These are phyloP conservation scores for Colostygia pectinataria DNA, from an alignment of 2,888 invertebrate species.

Conservation along the genomic window DNA sequence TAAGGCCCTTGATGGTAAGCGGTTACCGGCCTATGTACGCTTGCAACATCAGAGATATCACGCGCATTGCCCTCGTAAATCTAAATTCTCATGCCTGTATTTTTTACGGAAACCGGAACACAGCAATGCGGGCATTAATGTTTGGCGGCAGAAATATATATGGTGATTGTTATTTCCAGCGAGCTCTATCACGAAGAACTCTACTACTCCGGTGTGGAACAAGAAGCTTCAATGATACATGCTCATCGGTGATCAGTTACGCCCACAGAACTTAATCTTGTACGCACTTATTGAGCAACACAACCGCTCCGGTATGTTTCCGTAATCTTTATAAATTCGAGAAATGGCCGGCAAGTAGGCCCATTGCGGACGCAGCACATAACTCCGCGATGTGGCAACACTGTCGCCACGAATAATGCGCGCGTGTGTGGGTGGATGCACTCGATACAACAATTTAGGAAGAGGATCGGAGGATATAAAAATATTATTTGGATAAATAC, in stretches of 20 bases:
- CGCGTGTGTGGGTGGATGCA: conserved; percentile 68
- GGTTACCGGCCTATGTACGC: too few species aligned
- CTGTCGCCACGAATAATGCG: conserved; percentile 66
- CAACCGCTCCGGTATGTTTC: conserved; percentile 21
- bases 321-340: conserved; percentile 54
- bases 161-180: too few species aligned
- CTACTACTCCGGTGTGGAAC: too few species aligned
- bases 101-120: too few species aligned
- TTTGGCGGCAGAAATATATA: too few species aligned
- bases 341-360: conserved; percentile 39
- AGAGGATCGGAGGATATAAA: conserved; percentile 16
- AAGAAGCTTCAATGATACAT: not conserved
- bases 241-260: not conserved
- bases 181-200: too few species aligned
- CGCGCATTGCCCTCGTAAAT: too few species aligned
- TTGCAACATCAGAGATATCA: too few species aligned
- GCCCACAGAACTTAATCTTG: conserved; percentile 8
- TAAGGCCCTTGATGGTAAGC: too few species aligned
- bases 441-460: conserved; percentile 40
- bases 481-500: too few species aligned
- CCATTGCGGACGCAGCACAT: conserved; percentile 46
- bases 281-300: conserved; percentile 27
- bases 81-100: too few species aligned
- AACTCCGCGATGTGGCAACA: conserved; percentile 65
- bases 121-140: too few species aligned